Evolutionary conservation across 1,140 invertebrate species (phyloP), one percentile per base, ranked within the genome.

Genomic region (Brachionus rubens): DNA sequence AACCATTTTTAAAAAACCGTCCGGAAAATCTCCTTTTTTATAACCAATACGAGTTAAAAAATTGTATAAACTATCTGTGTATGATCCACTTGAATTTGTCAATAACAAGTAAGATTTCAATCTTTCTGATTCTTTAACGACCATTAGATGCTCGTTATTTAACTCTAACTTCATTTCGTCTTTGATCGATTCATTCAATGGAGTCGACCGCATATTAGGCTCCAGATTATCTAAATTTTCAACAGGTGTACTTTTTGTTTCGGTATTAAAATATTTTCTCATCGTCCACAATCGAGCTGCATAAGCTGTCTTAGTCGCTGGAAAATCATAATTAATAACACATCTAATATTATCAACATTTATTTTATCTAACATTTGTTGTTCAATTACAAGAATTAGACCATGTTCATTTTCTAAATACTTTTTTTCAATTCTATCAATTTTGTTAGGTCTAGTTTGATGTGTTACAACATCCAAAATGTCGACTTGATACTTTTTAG

Each of bases 241-340:
- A n/a, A 36, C 28, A 0, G 14, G 24, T 14, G 16, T 59, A 33
- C 33, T 36, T 2, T 59, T 30, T 36, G 6, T 59, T 59, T 70
- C 33, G 3, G 43, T 19, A 14, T 24, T 19, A 50, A 72, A 72
- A 50, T 72, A 40, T 5, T 30, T 41, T 48, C 68, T 72, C 68
- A 72, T 72, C 7, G 30, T 40, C 68, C 68, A 72, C 16, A 72
- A 30, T n/a, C 68, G 43, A 10, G 24, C 6, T 0, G 68, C 68
- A 54, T 50, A 54, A 14, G 46, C 46, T n/a, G 28, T 72, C 21
- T 54, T 48, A 9, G 68, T 40, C 30, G 24, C 3, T 3, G 68
- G 68, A 50, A 72, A 72, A 21, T 72, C 68, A 10, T 40, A 72
- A 24, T 72, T 48, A 16, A 72, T 72, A 5, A 72, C 46, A 54